These are phyloP conservation scores for Podabrus alpinus DNA, from an alignment of 2,888 invertebrate genomes.

Conservation along the genomic window DNA sequence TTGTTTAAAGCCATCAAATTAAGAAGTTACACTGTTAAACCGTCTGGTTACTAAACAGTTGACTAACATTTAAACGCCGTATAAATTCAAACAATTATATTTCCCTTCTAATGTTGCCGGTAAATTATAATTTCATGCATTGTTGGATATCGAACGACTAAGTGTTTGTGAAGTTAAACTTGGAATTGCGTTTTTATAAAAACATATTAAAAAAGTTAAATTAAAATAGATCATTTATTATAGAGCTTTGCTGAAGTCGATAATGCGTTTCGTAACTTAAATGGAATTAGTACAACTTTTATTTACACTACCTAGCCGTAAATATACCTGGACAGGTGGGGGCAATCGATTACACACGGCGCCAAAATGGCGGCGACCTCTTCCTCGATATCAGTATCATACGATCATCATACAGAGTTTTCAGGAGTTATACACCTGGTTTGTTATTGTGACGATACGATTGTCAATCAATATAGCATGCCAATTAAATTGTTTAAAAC, in stretches of 20 bases:
- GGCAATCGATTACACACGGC: constrained; percentile 32
- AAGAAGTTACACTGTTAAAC: background rate
- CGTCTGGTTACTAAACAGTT: background rate
- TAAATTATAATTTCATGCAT: background rate
- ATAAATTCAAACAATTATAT: background rate
- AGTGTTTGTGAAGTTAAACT: background rate
- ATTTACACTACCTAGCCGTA: constrained; percentile 24
- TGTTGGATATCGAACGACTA: background rate
- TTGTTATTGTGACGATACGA: background rate
- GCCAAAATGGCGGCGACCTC: constrained; percentile 31
- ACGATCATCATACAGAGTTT: constrained; percentile 22
- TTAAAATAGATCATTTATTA: constrained; percentile 1
- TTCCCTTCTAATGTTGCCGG: background rate
- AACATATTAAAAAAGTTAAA: background rate
- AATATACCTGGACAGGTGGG: constrained; percentile 32
- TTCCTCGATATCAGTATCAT: constrained; percentile 8
- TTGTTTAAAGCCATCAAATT: background rate
- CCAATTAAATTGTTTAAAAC: background rate
- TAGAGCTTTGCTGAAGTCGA: background rate
- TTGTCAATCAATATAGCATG: background rate
- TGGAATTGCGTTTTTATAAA: background rate
- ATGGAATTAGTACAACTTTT: constrained; percentile 17
- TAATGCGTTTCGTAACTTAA: constrained; percentile 22
- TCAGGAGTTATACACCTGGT: constrained; percentile 16
- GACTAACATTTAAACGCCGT: background rate